phyloP scores from a whole-genome alignment of 2,113 vertebrate genomes.

The Ceyx melanurus region DNA sequence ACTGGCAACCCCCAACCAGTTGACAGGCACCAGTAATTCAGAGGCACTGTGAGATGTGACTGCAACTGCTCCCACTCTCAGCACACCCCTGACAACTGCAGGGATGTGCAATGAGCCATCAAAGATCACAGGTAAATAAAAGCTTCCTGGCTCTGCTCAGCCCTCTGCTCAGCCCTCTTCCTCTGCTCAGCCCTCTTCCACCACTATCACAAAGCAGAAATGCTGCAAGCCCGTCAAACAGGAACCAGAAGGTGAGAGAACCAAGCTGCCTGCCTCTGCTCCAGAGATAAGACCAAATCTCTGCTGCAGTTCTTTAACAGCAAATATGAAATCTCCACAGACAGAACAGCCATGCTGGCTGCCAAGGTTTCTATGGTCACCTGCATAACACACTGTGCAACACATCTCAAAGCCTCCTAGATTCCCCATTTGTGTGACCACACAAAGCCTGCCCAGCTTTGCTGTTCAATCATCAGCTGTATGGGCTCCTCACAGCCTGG shows the following conservation, averaged over 20 bases:
- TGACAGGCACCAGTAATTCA: neutral
- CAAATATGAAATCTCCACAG: fast-evolving
- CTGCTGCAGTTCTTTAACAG: neutral
- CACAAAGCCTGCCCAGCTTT: neutral
- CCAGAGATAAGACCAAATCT: neutral
- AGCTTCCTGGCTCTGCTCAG: neutral
- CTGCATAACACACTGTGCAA: neutral
- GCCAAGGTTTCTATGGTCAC: neutral
- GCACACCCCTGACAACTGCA: fast-evolving
- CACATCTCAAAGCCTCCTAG: neutral
- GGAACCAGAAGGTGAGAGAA: neutral
- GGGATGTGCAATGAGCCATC: fast-evolving
- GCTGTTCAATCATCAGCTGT: neutral
- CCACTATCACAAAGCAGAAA: neutral
- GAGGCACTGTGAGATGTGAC: neutral
- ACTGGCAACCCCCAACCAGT: neutral
- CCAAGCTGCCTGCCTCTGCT: neutral
- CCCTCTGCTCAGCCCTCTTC: neutral
- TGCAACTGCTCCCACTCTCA: neutral
- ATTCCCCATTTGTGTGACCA: fast-evolving
- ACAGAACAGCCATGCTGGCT: neutral
- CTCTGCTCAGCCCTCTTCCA: neutral
- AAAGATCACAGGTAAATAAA: neutral
- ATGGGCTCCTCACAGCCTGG: neutral
- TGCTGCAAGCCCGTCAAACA: neutral